Evolutionary conservation across 2,113 vertebrate species (phyloP).

Genomic region (Halcyon malimbica): DNA sequence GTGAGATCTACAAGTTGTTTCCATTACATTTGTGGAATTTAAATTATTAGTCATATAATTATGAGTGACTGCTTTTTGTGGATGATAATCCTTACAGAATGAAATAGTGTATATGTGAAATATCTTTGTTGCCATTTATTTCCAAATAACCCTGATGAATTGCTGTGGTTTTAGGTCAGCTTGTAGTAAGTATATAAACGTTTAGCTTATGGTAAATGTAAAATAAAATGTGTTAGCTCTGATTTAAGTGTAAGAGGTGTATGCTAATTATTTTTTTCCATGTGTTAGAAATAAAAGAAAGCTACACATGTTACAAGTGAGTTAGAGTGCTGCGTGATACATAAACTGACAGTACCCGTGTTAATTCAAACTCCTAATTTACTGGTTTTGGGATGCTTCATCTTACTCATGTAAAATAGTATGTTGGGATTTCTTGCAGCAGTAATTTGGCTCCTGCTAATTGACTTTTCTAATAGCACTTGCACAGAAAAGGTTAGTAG

Average conservation of each 20-base stretch:
- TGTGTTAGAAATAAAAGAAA: not conserved
- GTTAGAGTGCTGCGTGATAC: not conserved
- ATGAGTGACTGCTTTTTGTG: not conserved
- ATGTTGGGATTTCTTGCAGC: not conserved
- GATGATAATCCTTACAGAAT: not conserved
- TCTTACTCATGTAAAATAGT: not conserved
- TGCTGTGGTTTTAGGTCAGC: not conserved
- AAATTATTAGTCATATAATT: not conserved
- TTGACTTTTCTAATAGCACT: not conserved
- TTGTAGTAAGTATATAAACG: not conserved
- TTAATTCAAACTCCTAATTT: not conserved
- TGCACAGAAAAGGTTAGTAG: not conserved
- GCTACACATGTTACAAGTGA: not conserved
- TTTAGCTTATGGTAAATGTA: not conserved
- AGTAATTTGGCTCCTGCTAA: not conserved
- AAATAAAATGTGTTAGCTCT: not conserved
- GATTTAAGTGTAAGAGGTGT: not conserved
- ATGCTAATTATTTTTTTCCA: not conserved
- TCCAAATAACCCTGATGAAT: not conserved
- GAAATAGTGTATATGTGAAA: not conserved
- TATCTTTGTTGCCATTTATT: not conserved
- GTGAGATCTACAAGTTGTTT: constrained; percentile 66
- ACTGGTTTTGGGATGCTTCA: not conserved
- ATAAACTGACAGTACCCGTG: not conserved
- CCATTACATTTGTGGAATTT: not conserved